Base-by-base conservation (phyloP, 2,888 invertebrate genomes). In the Oscheius myriophilus region DNA sequence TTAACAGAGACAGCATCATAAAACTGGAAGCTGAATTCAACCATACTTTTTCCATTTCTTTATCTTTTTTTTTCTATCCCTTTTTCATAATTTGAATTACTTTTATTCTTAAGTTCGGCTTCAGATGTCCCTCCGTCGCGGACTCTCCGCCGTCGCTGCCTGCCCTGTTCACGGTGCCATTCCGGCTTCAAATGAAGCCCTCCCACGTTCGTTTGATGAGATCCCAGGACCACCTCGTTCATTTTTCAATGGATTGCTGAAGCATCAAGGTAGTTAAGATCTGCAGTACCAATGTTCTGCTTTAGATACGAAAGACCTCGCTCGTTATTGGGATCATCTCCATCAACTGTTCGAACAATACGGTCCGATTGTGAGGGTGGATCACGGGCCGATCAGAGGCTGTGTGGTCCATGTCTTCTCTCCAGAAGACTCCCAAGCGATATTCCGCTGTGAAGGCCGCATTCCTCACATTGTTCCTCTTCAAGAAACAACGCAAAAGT, bases 361-460 rank as follows among this genome's bases (percentile, higher is more conserved):
- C 74, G 90, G 90, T 0, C 87, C 89, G 9, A 88, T 90, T 49
- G 89, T 90, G 69, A 89, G 88, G 53, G 89, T 90, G 76, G 87
- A 87, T 26, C 83, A 89, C 26, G 89, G 89, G 41, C 75, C 71
- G 46, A 87, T 87, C 0, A 75, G 85, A 11, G 76, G 78, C 42
- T 87, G 87, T 1, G 83, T 89, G 3, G 87, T 87, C 1, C 87
- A 89, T 67, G 83, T 90, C 52, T 88, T 89, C 64, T 87, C 89
- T 80, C 89, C 90, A 18, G 89, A 90, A 62, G 88, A 90, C 78
- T 87, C 90, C 1, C 83, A 87, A 75, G 86, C 81, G 4, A 84
- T 90, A 65, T 90, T 88, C 78, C 87, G 87, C 67, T 86, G 87
- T 67, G 90, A 90, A 81, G 90, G 90, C 11, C 87, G 87, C 72